Percentiles rank a stretch among this genome's conserved stretches.
phyloP scores from a whole-genome alignment of 2,797 vertebrate genomes.

The Spatula clypeata region DNA sequence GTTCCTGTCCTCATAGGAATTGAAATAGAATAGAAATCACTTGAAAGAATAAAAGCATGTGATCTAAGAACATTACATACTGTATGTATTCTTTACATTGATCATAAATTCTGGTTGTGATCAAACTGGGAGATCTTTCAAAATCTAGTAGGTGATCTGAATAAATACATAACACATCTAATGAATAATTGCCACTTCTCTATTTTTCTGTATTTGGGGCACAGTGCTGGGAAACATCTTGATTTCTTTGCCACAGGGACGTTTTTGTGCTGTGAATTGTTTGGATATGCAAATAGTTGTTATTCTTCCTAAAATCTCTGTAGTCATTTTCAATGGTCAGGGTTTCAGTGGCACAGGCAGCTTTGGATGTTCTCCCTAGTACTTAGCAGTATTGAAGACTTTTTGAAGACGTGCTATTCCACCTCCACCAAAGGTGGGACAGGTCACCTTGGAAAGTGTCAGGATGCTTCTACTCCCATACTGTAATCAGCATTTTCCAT shows the following conservation, averaged over 20 bases:
- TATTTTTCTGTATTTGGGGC: slow-evolving; percentile 6
- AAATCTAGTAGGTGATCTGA: not conserved
- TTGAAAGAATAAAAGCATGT: not conserved
- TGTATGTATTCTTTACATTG: not conserved
- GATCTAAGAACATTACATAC: not conserved
- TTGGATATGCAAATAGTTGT: not conserved
- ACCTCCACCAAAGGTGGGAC: not conserved
- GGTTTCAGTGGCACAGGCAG: not conserved
- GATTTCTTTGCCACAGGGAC: not conserved
- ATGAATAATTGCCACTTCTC: not conserved
- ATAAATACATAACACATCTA: not conserved
- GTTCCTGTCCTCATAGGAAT: not conserved
- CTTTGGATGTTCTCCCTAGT: not conserved
- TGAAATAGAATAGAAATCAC: not conserved
- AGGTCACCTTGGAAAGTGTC: not conserved
- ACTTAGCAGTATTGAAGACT: not conserved
- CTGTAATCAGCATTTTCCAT: not conserved
- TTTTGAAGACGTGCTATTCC: not conserved
- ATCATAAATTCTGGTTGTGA: not conserved
- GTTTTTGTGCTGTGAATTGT: not conserved
- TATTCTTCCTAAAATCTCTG: not conserved
- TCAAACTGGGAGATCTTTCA: not conserved
- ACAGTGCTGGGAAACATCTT: not conserved
- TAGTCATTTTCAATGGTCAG: not conserved
- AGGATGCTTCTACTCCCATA: not conserved